phyloP scores from a whole-genome alignment of 2,888 invertebrate genomes.

The Smittia aterrima region DNA sequence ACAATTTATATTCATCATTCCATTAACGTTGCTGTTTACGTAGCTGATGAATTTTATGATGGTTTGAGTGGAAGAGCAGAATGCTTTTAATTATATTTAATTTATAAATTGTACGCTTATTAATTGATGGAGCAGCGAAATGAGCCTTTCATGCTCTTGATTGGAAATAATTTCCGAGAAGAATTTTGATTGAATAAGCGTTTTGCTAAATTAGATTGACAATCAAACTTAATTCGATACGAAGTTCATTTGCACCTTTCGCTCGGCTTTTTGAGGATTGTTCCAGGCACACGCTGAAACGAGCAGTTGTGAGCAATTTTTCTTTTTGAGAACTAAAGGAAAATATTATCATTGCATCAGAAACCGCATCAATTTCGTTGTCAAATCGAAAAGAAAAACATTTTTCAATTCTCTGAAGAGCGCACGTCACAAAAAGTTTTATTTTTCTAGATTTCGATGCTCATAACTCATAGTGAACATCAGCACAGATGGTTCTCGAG shows the following conservation, averaged over 20 bases:
- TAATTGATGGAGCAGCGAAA: constrained; percentile 16
- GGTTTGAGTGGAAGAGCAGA: background rate
- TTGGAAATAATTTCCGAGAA: too few relatives aligned
- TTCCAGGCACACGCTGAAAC: background rate
- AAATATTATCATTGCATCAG: constrained; percentile 29
- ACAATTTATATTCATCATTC: constrained; percentile 17
- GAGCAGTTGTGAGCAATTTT: background rate
- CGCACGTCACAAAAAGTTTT: constrained; percentile 7
- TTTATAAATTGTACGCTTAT: constrained; percentile 12
- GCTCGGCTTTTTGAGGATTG: background rate
- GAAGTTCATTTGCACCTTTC: background rate
- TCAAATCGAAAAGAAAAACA: background rate
- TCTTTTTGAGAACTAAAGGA: background rate
- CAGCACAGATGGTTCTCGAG: constrained; percentile 2
- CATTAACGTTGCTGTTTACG: constrained; percentile 19
- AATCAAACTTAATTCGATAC: background rate
- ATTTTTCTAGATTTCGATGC: background rate
- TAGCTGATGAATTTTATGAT: constrained; percentile 11
- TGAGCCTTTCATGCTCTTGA: background rate
- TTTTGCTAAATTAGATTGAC: too few relatives aligned
- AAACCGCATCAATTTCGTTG: constrained; percentile 12
- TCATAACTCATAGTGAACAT: constrained; percentile 18
- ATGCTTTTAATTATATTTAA: constrained; percentile 20
- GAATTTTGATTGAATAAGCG: too few relatives aligned
- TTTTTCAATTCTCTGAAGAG: background rate